Base-by-base conservation (phyloP, 2,888 invertebrate species). In the Epicampocera succincta region DNA sequence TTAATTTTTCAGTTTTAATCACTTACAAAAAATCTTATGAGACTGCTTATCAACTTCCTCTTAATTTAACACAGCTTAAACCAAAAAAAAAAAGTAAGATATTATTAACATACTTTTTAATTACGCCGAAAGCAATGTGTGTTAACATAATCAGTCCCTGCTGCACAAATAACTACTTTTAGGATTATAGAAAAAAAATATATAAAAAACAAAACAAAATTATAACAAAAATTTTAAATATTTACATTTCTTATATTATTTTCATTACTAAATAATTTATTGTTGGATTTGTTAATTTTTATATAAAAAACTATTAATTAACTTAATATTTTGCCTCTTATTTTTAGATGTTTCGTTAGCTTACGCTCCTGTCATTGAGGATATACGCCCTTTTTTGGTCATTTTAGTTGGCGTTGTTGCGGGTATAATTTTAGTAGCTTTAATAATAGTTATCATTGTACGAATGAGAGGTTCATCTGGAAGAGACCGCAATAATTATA, bases 311-410 rank as follows among this genome's bases (percentile, higher is more conserved):
- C 3, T 3, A 25, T 25, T 25, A 3, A 33, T 33, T 29, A 29
- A 33, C 33, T 9, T 9, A 33, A n/a, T 40, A 65, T n/a, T 25
- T 42, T 58, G 8, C 44, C 21, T 15, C 13, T 12, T 19, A 56
- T 48, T 44, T 50, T 9, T 85, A 91, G 91, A 91, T 87, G 87
- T 88, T 71, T 90, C 91, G 38, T 84, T 89, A 76, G 89, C 92
- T 63, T 92, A 92, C 85, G 91, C 88, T 54, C 91, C 91, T 76
- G 90, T 90, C 77, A 91, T 92, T 83, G 92, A 92, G 86, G 92
- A 92, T 85, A 92, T 93, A 87, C 92, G 92, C 84, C 92, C 92
- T 72, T 92, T 93, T 85, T 88, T 93, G 71, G 92, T 92, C 63
- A 92, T 92, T 46, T 88, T 93, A 85, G 90, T 92, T 61, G 92